Base-by-base conservation (phyloP, 2,888 invertebrate genomes). In the Petrolisthes cinctipes region DNA sequence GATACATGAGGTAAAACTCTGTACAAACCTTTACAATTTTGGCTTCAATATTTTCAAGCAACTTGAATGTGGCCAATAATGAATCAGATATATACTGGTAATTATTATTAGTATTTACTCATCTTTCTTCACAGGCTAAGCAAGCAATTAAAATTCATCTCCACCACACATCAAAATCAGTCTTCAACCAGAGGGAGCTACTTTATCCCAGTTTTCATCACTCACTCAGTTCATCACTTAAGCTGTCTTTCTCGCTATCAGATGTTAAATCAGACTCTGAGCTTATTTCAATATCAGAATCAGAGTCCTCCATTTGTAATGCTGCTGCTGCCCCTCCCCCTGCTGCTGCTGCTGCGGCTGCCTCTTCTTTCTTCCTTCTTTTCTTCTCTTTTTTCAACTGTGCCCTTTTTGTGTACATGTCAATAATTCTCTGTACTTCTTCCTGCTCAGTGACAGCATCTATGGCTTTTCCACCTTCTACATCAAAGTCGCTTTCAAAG, bases 381-480 rank as follows among this genome's bases (percentile, higher is more conserved):
- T 89, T 82, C 80, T 89, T 90, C 75, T 90, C 88, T 61, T 90
- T 90, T 83, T 89, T 90, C 57, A 86, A 57, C 54, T 86, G 86
- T 53, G 89, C 90, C 79, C 87, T 73, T 78, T 87, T 89, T 17
- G 90, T 87, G 68, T 90, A 90, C 82, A 90, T 85, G 71, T 90
- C 82, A 79, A 90, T 89, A 66, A 90, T 89, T 57, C 87, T 82
- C 80, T 89, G 86, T 54, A 90, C 90, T 82, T 90, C 90, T 23
- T 82, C 88, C 53, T 88, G 82, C 20, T 90, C 90, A 7, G 87
- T 87, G 20, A 87, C 83, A 51, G 87, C 83, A 83, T 87, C 87
- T 71, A 87, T 87, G 54, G 87, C 87, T 81, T 87, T 87, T n/a
- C 87, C 87, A 11, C 87, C 87, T 66, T 87, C 87, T 56, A 87